These are phyloP conservation scores for Orchestes rusci DNA, from an alignment of 2,888 invertebrate species.

Conservation along the genomic window DNA sequence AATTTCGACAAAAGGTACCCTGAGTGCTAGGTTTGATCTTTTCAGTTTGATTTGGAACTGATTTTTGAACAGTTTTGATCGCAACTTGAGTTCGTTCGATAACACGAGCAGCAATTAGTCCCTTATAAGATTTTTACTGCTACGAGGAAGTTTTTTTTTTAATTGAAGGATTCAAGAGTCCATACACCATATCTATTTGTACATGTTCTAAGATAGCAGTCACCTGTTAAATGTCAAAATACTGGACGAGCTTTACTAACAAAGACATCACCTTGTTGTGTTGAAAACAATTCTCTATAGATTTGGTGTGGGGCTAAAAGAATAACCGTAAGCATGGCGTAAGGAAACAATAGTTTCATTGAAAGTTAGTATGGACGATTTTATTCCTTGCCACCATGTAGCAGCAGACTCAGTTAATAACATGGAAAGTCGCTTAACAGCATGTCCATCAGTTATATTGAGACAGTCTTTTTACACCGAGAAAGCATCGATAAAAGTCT, in stretches of 20 bases:
- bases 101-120: no score
- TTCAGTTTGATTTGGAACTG: no score
- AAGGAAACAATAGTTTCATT: neutral
- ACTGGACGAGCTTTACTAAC: neutral
- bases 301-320: neutral
- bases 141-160: no score
- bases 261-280: neutral
- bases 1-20: no score
- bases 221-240: neutral
- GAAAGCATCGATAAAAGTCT: conserved; percentile 1
- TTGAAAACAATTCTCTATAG: neutral
- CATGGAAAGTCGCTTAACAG: neutral
- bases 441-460: conserved; percentile 2
- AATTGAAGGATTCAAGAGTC: no score
- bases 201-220: neutral
- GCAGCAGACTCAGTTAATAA: conserved; percentile 1
- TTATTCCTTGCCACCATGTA: conserved; percentile 2
- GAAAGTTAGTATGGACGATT: neutral
- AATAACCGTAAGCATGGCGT: neutral
- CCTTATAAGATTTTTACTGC: no score
- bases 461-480: no score
- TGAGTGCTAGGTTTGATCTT: no score
- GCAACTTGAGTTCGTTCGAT: no score
- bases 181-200: neutral
- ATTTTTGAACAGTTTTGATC: no score